Evolutionary conservation across 2,113 vertebrate species (phyloP).

Genomic region (Zosterops hypoxanthus): DNA sequence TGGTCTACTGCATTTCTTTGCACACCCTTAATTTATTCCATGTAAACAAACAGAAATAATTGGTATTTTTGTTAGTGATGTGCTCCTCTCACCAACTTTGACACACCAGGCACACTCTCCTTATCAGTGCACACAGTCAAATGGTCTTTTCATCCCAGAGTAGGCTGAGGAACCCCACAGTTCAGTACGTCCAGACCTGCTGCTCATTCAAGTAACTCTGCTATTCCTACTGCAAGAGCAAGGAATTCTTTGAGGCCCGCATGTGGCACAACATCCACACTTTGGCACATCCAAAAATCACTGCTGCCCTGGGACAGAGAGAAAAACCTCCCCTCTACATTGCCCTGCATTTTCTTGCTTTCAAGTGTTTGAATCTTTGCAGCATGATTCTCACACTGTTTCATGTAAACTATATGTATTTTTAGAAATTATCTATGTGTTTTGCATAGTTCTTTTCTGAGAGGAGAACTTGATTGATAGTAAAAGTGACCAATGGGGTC

Average conservation of each 20-base stretch:
- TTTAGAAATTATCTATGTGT: too few relatives aligned
- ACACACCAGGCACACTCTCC: neutral
- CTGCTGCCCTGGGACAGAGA: neutral
- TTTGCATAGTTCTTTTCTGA: too few relatives aligned
- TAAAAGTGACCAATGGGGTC: too few relatives aligned
- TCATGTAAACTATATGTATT: too few relatives aligned
- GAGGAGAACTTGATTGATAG: too few relatives aligned
- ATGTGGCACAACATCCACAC: accelerated
- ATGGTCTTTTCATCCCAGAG: neutral
- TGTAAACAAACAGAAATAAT: neutral
- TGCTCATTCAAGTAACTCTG: neutral
- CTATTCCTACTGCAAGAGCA: neutral
- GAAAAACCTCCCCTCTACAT: neutral
- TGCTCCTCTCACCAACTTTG: neutral
- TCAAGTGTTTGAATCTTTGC: too few relatives aligned
- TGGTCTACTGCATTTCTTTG: neutral
- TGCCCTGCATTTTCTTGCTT: too few relatives aligned
- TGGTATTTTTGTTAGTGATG: neutral
- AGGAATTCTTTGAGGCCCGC: neutral
- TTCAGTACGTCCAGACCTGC: accelerated
- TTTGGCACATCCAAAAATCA: neutral
- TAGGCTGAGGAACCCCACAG: neutral
- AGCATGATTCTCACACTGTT: too few relatives aligned
- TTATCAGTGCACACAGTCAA: too few relatives aligned
- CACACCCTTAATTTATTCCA: neutral